These are phyloP conservation scores for Dryoscopus gambensis DNA, from an alignment of 2,113 vertebrate species.

Conservation along the genomic window DNA sequence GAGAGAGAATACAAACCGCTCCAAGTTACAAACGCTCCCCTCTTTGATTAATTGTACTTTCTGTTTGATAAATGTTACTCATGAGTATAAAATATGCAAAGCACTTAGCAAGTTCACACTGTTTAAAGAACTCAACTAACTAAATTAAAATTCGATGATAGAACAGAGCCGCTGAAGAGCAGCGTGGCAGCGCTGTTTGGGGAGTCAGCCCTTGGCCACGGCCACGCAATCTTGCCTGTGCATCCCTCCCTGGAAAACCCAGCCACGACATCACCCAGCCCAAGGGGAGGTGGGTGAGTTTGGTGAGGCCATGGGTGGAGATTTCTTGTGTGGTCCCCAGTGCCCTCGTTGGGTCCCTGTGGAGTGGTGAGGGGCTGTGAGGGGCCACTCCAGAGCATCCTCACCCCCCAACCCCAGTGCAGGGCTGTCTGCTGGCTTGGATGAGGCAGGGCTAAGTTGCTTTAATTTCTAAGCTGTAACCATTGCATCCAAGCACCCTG, in stretches of 20 bases:
- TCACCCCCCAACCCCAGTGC: accelerated
- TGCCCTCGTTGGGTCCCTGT: not conserved
- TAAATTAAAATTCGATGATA: constrained; percentile 54
- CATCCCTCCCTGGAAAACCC: not conserved
- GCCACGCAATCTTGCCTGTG: accelerated
- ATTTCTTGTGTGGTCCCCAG: not conserved
- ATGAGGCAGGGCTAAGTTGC: not conserved
- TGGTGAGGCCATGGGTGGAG: accelerated
- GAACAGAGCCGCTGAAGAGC: not conserved
- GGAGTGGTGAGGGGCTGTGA: not conserved
- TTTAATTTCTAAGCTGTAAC: not conserved
- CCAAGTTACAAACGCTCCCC: not conserved
- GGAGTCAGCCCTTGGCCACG: not conserved
- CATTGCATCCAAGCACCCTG: not conserved
- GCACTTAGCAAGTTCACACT: constrained; percentile 61
- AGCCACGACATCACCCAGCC: accelerated
- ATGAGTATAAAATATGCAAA: constrained; percentile 62
- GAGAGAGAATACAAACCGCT: not conserved
- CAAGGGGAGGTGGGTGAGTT: not conserved
- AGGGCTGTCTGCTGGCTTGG: not conserved
- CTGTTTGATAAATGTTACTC: constrained; percentile 64
- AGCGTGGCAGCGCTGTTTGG: not conserved
- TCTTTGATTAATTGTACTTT: constrained; percentile 62
- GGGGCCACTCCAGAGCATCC: not conserved
- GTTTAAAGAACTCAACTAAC: constrained; percentile 62